Evolutionary conservation across 2,888 invertebrate genomes (phyloP).

Genomic region (Mesochorus sp.): DNA sequence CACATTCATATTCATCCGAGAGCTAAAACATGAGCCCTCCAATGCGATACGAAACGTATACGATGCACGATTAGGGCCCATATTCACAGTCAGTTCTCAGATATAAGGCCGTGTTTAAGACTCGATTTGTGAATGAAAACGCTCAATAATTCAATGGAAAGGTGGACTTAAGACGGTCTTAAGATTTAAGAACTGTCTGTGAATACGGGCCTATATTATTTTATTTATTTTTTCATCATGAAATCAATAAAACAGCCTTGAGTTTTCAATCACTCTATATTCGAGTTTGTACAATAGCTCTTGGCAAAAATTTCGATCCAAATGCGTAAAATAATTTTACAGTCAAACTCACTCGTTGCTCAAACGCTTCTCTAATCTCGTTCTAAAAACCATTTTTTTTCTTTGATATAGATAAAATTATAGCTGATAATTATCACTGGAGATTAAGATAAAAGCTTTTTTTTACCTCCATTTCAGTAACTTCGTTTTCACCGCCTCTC

Average conservation of each 20-base stretch:
- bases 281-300: neutral
- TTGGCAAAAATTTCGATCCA: conserved; percentile 1
- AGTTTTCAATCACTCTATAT: conserved; percentile 41
- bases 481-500: conserved; percentile 78
- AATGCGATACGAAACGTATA: conserved; percentile 45
- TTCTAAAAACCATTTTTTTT: too few species aligned
- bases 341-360: neutral
- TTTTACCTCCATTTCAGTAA: conserved; percentile 77
- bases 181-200: too few species aligned
- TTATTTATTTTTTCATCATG: conserved; percentile 29
- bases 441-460: conserved; percentile 33
- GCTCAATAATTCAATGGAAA: too few species aligned
- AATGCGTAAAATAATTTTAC: neutral
- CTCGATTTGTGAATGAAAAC: too few species aligned
- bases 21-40: conserved; percentile 52
- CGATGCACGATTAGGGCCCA: conserved; percentile 44
- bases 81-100: too few species aligned
- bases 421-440: too few species aligned
- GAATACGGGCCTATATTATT: too few species aligned
- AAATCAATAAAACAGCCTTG: conserved; percentile 54
- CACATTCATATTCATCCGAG: conserved; percentile 59
- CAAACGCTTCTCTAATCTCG: too few species aligned
- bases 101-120: too few species aligned
- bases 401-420: neutral
- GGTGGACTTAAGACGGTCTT: too few species aligned